A percentile compares a stretch with the other conserved stretches of the same genome.
phyloP scores from a whole-genome alignment of 2,888 invertebrate genomes.

The Conomelus anceps region DNA sequence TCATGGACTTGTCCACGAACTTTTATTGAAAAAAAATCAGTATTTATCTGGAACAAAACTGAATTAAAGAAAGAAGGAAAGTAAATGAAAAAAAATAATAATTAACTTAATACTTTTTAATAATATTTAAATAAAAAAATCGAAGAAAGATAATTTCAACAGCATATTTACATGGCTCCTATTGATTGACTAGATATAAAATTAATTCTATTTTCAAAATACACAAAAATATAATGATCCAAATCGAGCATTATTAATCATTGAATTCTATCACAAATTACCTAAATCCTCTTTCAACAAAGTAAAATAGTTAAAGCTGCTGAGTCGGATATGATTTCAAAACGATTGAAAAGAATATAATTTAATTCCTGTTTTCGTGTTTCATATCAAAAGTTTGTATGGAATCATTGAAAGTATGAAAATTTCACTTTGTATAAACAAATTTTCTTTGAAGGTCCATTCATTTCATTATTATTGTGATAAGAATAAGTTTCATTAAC shows the following conservation, averaged over 20 bases:
- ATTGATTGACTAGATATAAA: not conserved
- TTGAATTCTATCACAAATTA: not conserved
- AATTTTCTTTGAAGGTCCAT: too few species aligned
- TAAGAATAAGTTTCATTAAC: too few species aligned
- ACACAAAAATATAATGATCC: not conserved
- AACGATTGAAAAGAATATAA: not conserved
- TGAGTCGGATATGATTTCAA: not conserved
- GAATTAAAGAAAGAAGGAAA: not conserved
- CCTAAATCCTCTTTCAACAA: too few species aligned
- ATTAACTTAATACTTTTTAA: not conserved
- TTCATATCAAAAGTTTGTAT: too few species aligned
- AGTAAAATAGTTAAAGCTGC: not conserved
- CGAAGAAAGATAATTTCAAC: not conserved
- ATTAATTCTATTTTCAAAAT: not conserved
- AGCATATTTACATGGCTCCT: not conserved
- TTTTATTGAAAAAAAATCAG: too few species aligned
- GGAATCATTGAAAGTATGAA: too few species aligned
- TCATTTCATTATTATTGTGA: too few species aligned
- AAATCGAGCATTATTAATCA: not conserved
- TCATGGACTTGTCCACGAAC: too few species aligned
- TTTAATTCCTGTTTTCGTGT: too few species aligned
- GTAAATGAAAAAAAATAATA: not conserved
- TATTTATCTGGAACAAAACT: too few species aligned
- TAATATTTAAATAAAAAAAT: not conserved
- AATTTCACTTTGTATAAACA: too few species aligned